A percentile compares a stretch with the other conserved stretches of the same genome.
These are phyloP conservation scores for Rhabdomys dilectus DNA, from an alignment of 2,113 vertebrate species.

Conservation along the genomic window DNA sequence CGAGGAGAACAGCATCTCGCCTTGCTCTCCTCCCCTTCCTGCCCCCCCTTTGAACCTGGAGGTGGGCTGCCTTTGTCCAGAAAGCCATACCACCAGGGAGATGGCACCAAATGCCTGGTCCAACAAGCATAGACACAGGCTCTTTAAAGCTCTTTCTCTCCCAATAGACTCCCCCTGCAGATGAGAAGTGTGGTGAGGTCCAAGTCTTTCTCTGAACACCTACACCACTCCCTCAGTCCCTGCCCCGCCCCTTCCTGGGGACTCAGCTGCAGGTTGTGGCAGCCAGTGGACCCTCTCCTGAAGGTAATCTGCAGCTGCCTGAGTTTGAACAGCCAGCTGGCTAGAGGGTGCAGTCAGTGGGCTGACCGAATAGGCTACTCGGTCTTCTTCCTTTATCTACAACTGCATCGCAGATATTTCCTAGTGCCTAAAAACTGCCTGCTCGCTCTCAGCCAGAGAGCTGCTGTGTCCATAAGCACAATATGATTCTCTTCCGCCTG, in stretches of 20 bases:
- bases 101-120: conserved; percentile 88
- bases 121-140: conserved; percentile 50
- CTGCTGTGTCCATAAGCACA: conserved; percentile 91
- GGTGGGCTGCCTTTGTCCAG: conserved; percentile 83
- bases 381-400: conserved; percentile 83
- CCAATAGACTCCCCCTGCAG: not conserved
- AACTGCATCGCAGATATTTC: conserved; percentile 86
- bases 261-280: conserved; percentile 44
- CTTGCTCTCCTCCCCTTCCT: not conserved
- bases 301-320: conserved; percentile 23
- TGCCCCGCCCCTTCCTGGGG: not conserved
- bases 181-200: not conserved
- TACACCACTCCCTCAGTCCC: not conserved
- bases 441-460: conserved; percentile 87
- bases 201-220: not conserved
- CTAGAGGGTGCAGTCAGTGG: conserved; percentile 67
- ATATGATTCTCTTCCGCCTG: conserved; percentile 78
- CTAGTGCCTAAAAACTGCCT: conserved; percentile 90
- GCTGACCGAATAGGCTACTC: conserved; percentile 80
- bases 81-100: conserved; percentile 86
- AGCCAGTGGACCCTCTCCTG: not conserved
- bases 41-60: not conserved
- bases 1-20: not conserved
- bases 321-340: conserved; percentile 68
- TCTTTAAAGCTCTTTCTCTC: conserved; percentile 6